Base-by-base conservation (phyloP, 2,888 invertebrate species). In the Coecobrya sp. region DNA sequence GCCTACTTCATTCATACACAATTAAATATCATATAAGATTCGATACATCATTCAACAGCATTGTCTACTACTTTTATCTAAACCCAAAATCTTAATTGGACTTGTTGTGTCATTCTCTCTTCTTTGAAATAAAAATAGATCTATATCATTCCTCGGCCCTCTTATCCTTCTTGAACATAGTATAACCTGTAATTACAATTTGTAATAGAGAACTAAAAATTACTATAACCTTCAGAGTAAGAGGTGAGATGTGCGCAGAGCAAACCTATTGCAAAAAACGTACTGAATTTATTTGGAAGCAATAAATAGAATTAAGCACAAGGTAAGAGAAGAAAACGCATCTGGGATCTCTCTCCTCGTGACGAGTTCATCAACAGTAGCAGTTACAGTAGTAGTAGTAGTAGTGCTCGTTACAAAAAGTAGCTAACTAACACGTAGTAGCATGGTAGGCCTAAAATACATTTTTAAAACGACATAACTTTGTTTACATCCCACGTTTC, bases 1-100 rank as follows among this genome's bases (percentile, higher is more conserved):
- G 2, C 52, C 22, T 5, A 4, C 10, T 30, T 68, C 68, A 68
- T 68, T 68, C 68, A 68, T 19, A 62, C 1, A 10, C 8, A 62
- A 27, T 27, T 7, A 30, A 68, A 25, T 16, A 16, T 55, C 16
- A 55, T 3, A 5, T n/a, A 5, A 19, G 16, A 59, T 19, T 59
- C 22, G 8, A 59, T 59, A 59, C 2, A 7, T 11, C 1, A 52
- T 52, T 59, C 59, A 59, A 59, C 19, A 59, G 27, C 27, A 68
- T 68, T 27, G 27, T 87, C 59, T 59, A 22, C 45, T 55, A n/a
- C 70, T 42, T 68, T 79, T 89, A 89, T 68, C 81, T 87, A 30
- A 2, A 81, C n/a, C n/a, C 65, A 55, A 81, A 79, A 89, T 89
- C 89, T 89, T 89, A 89, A 89, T 89, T 89, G 89, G 81, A 68